These are phyloP conservation scores for Morone saxatilis DNA, from an alignment of 2,113 vertebrate species.

Conservation along the genomic window DNA sequence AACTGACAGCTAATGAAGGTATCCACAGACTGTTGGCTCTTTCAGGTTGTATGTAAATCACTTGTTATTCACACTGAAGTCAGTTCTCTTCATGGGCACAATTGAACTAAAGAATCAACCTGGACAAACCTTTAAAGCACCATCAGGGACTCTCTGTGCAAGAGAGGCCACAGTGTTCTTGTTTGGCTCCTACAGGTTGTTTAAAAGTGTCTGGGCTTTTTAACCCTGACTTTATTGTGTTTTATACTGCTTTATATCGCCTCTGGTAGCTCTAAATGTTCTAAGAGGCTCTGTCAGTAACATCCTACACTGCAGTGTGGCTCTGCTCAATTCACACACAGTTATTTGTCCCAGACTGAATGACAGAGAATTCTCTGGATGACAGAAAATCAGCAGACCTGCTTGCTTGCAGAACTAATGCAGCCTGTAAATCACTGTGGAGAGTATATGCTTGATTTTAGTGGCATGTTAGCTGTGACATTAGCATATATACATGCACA, in stretches of 20 bases:
- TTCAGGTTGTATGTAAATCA: neutral
- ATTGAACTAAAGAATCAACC: neutral
- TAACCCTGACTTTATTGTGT: neutral
- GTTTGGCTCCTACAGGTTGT: neutral
- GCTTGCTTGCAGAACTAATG: conserved; percentile 9
- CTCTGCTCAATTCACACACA: neutral
- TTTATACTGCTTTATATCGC: neutral
- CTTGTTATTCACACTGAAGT: neutral
- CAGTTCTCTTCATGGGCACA: neutral
- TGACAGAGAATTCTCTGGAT: conserved; percentile 13
- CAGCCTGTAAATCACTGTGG: neutral
- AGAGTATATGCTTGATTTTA: neutral
- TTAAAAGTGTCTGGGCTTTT: neutral
- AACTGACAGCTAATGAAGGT: neutral
- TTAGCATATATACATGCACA: too few species aligned
- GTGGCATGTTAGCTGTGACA: neutral
- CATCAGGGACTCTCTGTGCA: neutral
- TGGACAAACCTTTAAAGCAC: neutral
- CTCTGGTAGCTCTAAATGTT: neutral
- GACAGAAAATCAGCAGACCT: conserved; percentile 22
- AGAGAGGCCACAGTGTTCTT: neutral
- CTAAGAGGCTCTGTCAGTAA: neutral
- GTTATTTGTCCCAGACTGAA: conserved; percentile 15
- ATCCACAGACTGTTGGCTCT: neutral
- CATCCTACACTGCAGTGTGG: neutral